phyloP scores from a whole-genome alignment of 2,797 vertebrate genomes.

The Acanthurus lineatus region DNA sequence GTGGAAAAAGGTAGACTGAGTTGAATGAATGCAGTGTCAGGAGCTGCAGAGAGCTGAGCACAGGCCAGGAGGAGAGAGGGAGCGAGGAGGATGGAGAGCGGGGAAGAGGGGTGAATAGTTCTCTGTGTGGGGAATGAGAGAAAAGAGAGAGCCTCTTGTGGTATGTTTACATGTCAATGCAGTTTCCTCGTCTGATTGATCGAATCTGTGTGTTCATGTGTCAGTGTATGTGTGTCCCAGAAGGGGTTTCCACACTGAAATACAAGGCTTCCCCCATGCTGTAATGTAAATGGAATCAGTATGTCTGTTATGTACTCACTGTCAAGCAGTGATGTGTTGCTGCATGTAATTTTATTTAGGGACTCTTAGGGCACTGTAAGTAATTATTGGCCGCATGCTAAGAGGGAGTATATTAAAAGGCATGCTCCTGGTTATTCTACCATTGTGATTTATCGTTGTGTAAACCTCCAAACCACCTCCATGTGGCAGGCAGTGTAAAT shows the following conservation, averaged over 20 bases:
- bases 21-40: conserved; percentile 81
- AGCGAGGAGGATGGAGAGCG: conserved; percentile 54
- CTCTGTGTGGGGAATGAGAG: conserved; percentile 65
- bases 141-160: conserved; percentile 77
- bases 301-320: conserved; percentile 41
- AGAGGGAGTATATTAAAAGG: conserved; percentile 29
- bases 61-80: conserved; percentile 63
- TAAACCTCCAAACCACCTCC: conserved; percentile 38
- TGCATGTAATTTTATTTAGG: conserved; percentile 54
- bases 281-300: conserved; percentile 41
- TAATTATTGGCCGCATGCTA: conserved; percentile 31
- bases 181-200: conserved; percentile 73
- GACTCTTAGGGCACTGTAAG: conserved; percentile 36
- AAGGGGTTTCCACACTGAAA: conserved; percentile 43
- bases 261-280: conserved; percentile 8
- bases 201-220: conserved; percentile 45
- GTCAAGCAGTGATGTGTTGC: conserved; percentile 41
- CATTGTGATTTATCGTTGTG: conserved; percentile 59
- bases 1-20: conserved; percentile 66
- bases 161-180: conserved; percentile 78
- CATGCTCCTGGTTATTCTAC: conserved; percentile 27
- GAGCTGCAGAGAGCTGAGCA: conserved; percentile 30
- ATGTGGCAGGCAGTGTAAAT: conserved; percentile 56
- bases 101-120: conserved; percentile 68
- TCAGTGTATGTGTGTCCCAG: background rate